A percentile compares a stretch with the other conserved stretches of the same genome.
phyloP scores from a whole-genome alignment of 2,113 vertebrate species.

The Halcyon malimbica region DNA sequence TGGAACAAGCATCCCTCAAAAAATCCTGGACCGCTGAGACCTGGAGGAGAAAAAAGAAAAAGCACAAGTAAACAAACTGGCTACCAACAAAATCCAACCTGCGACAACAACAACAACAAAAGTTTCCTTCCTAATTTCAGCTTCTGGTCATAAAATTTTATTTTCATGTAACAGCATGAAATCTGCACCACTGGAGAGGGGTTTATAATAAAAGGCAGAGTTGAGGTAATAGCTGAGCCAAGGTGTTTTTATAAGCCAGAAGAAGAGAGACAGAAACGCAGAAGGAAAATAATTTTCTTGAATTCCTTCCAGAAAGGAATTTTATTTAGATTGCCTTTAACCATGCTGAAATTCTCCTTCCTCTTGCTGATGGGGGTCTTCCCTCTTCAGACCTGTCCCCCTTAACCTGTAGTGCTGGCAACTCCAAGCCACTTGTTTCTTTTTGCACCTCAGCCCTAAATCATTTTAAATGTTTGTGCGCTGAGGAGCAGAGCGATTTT shows the following conservation, averaged over 20 bases:
- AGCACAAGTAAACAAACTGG: not conserved
- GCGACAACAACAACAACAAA: not conserved
- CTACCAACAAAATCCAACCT: not conserved
- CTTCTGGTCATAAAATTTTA: constrained; percentile 61
- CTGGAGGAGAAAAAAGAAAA: not conserved
- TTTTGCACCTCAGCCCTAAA: not conserved
- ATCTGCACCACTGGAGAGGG: constrained; percentile 17
- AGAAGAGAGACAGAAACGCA: constrained; percentile 59
- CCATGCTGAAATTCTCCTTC: not conserved
- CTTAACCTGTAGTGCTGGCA: not conserved
- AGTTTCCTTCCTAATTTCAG: constrained; percentile 52
- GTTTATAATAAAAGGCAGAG: constrained; percentile 48
- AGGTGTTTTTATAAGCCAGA: constrained; percentile 64
- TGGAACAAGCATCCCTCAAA: not conserved
- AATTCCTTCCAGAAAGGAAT: constrained; percentile 56
- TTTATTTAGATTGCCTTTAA: constrained; percentile 22
- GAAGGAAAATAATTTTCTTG: constrained; percentile 65
- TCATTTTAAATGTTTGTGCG: not conserved
- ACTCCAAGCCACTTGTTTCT: not conserved
- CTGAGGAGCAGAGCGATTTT: rapidly evolving
- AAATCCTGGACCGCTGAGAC: not conserved
- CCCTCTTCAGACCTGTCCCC: not conserved
- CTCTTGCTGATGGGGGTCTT: not conserved
- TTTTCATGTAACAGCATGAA: constrained; percentile 58
- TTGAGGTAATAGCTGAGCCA: constrained; percentile 30